Evolutionary conservation across 2,888 invertebrate genomes (phyloP).

Genomic region (Eubasilissa splendida): DNA sequence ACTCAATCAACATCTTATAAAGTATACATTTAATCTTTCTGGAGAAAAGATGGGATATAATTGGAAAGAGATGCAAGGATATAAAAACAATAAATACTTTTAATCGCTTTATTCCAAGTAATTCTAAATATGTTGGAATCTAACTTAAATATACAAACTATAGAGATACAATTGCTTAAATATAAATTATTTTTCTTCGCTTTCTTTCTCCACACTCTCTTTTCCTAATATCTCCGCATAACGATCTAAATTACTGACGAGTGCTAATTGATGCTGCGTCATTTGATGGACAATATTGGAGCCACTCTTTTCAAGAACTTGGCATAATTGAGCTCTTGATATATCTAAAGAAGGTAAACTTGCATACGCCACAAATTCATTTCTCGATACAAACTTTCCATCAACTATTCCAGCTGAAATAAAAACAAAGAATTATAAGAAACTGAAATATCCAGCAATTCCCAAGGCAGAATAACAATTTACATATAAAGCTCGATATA

Average conservation of each 20-base stretch:
- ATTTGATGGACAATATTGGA: conserved; percentile 77
- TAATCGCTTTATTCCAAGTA: too few relatives aligned
- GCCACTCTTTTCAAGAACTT: conserved; percentile 78
- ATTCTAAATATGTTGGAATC: too few relatives aligned
- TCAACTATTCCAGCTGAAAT: conserved; percentile 82
- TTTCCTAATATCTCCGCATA: conserved; percentile 63
- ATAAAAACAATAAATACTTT: too few relatives aligned
- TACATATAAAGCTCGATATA: neutral
- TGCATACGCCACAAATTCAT: conserved; percentile 79
- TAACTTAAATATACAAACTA: too few relatives aligned
- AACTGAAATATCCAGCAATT: conserved; percentile 3
- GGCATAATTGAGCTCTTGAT: conserved; percentile 79
- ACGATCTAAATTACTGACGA: conserved; percentile 79
- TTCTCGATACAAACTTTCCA: conserved; percentile 77
- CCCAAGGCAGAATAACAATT: neutral
- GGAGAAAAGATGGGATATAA: too few relatives aligned
- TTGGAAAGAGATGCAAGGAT: too few relatives aligned
- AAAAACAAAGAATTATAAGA: conserved; percentile 1
- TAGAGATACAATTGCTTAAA: too few relatives aligned
- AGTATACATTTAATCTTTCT: too few relatives aligned
- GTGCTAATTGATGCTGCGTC: conserved; percentile 78
- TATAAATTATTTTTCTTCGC: conserved; percentile 1
- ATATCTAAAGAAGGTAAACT: conserved; percentile 77
- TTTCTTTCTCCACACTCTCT: neutral
- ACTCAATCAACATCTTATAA: too few relatives aligned